Conservation (phyloP, 2,888 invertebrate species). For the Strigamia maritima region DNA sequence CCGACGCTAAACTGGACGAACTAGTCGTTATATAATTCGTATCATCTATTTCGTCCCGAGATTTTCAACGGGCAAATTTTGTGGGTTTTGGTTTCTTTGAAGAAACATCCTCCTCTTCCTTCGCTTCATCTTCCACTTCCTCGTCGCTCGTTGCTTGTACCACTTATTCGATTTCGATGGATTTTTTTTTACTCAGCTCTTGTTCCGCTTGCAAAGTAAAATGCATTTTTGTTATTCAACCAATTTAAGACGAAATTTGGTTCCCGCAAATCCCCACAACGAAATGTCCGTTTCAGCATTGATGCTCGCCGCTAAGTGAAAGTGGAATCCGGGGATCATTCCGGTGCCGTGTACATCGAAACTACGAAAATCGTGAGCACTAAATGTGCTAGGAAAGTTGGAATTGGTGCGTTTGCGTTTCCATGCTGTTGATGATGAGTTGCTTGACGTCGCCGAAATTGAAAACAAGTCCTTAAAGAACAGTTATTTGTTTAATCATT, state of each 20-base stretch:
- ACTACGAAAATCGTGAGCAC: slow-evolving; percentile 92
- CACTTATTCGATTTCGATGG: slow-evolving; percentile 48
- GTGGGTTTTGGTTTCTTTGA: neutral
- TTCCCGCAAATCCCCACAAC: slow-evolving; percentile 61
- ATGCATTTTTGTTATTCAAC: slow-evolving; percentile 99
- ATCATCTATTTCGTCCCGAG: slow-evolving; percentile 37
- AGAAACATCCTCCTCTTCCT: slow-evolving; percentile 35
- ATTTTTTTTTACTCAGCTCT: slow-evolving; percentile 63
- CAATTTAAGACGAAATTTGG: slow-evolving; percentile 95
- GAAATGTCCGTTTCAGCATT: slow-evolving; percentile 98
- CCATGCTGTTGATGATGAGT: slow-evolving; percentile 52
- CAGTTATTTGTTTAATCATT: neutral
- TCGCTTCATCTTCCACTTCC: slow-evolving; percentile 34
- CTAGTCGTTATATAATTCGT: slow-evolving; percentile 39
- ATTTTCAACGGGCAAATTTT: slow-evolving; percentile 34
- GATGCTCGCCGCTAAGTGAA: slow-evolving; percentile 93
- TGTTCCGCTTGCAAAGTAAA: slow-evolving; percentile 96
- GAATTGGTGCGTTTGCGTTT: slow-evolving; percentile 70
- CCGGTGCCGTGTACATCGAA: slow-evolving; percentile 75
- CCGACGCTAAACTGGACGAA: slow-evolving; percentile 40
- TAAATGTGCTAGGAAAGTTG: slow-evolving; percentile 87
- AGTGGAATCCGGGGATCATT: slow-evolving; percentile 79
- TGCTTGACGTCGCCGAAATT: slow-evolving; percentile 43
- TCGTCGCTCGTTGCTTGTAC: slow-evolving; percentile 31
- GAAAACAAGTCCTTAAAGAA: slow-evolving; percentile 43